Evolutionary conservation across 2,113 vertebrate genomes (phyloP).

Genomic region (Jaculus jaculus): DNA sequence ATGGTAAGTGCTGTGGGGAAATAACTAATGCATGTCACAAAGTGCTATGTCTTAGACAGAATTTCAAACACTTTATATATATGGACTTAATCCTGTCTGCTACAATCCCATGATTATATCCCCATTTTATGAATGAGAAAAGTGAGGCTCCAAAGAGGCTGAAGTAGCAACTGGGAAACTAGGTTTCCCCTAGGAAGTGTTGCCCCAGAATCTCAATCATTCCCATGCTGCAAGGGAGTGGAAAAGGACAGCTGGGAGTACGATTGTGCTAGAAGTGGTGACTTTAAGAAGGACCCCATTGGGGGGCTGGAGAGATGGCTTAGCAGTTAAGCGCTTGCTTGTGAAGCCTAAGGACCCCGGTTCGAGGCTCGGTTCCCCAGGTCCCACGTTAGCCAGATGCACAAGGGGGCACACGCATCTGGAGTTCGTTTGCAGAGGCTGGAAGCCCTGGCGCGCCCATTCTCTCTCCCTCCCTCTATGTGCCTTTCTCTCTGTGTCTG

Average conservation of each 20-base stretch:
- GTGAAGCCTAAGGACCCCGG: too few relatives aligned
- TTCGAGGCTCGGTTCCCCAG: too few relatives aligned
- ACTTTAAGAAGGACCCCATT: background rate
- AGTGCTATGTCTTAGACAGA: background rate
- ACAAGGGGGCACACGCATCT: too few relatives aligned
- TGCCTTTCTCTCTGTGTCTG: too few relatives aligned
- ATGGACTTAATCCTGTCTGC: background rate
- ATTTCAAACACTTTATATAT: background rate
- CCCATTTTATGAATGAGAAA: background rate
- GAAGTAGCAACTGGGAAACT: background rate
- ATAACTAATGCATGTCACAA: background rate
- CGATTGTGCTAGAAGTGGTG: background rate
- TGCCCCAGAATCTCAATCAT: background rate
- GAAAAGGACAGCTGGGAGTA: background rate
- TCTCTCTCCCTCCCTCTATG: too few relatives aligned
- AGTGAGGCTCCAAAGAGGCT: background rate
- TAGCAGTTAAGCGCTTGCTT: too few relatives aligned
- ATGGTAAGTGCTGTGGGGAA: background rate
- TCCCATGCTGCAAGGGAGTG: background rate
- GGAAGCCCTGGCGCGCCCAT: too few relatives aligned
- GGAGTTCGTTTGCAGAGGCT: too few relatives aligned
- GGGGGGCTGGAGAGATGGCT: too few relatives aligned
- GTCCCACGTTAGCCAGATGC: too few relatives aligned
- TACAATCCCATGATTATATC: background rate
- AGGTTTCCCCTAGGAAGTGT: too few relatives aligned